A percentile compares a stretch with the other conserved stretches of the same genome.
Evolutionary conservation across 2,797 vertebrate genomes (phyloP).

Genomic region (Cossypha dichroa): DNA sequence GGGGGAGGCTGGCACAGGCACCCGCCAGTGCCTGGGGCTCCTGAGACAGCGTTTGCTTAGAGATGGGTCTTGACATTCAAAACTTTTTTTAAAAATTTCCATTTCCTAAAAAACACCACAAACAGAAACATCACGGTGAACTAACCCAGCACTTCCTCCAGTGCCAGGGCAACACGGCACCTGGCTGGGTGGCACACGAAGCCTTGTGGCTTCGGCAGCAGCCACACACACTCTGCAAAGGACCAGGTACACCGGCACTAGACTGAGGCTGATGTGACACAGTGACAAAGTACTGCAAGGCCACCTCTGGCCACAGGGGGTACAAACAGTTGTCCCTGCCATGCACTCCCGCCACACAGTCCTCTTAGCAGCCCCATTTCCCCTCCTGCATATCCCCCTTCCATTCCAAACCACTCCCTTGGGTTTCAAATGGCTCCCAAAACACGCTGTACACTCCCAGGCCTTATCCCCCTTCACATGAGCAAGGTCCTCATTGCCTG

Average conservation of each 20-base stretch:
- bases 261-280: not conserved
- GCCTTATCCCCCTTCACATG: rapidly evolving
- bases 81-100: not conserved
- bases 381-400: not conserved
- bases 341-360: rapidly evolving
- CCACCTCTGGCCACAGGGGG: rapidly evolving
- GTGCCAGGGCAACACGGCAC: rapidly evolving
- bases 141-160: not conserved
- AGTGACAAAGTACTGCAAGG: rapidly evolving
- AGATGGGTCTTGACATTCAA: not conserved
- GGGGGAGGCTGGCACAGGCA: not conserved
- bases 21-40: not conserved
- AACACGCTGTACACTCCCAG: rapidly evolving
- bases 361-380: not conserved
- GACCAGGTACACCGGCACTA: rapidly evolving
- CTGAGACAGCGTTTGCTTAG: rapidly evolving
- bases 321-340: not conserved
- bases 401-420: not conserved
- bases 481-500: rapidly evolving
- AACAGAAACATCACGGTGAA: not conserved
- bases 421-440: not conserved
- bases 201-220: not conserved
- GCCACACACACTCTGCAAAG: not conserved
- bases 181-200: rapidly evolving
- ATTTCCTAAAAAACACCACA: not conserved